A percentile compares a stretch with the other conserved stretches of the same genome.
phyloP scores from a whole-genome alignment of 1,140 invertebrate genomes.

The Callitettix versicolor region DNA sequence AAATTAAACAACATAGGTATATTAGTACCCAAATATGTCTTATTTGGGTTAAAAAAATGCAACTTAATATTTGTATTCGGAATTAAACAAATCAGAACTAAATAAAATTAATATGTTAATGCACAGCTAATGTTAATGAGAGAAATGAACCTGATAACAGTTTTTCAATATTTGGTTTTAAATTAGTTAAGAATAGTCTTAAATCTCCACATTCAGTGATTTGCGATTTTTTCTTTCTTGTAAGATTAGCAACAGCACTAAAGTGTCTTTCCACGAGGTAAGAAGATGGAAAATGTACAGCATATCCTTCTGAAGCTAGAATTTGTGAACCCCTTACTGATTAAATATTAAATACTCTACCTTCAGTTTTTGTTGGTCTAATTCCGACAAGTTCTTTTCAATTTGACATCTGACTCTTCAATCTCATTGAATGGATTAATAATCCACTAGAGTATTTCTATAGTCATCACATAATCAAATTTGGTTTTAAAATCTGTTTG shows the following conservation, averaged over 20 bases:
- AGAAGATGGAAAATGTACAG: conserved; percentile 20
- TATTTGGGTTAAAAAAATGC: no score
- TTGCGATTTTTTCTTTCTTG: background rate
- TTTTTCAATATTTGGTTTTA: background rate
- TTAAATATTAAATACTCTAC: no score
- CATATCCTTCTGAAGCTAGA: conserved; percentile 18
- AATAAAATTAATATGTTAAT: no score
- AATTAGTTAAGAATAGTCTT: no score
- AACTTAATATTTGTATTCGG: no score
- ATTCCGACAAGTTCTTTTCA: conserved; percentile 26
- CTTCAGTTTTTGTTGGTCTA: conserved; percentile 27
- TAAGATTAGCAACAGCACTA: background rate
- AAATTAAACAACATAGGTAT: no score
- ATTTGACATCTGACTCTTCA: conserved; percentile 25
- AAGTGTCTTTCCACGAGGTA: conserved; percentile 17
- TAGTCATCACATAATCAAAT: conserved; percentile 28
- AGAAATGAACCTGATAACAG: no score
- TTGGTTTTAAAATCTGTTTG: conserved; percentile 24
- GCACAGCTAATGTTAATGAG: no score
- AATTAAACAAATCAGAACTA: no score
- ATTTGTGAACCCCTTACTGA: conserved; percentile 25
- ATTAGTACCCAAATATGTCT: no score
- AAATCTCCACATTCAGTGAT: no score
- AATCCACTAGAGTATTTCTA: conserved; percentile 27
- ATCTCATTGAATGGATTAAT: conserved; percentile 27